These are phyloP conservation scores for Pogonomyrmex californicus DNA, from an alignment of 1,140 invertebrate species.

Conservation along the genomic window DNA sequence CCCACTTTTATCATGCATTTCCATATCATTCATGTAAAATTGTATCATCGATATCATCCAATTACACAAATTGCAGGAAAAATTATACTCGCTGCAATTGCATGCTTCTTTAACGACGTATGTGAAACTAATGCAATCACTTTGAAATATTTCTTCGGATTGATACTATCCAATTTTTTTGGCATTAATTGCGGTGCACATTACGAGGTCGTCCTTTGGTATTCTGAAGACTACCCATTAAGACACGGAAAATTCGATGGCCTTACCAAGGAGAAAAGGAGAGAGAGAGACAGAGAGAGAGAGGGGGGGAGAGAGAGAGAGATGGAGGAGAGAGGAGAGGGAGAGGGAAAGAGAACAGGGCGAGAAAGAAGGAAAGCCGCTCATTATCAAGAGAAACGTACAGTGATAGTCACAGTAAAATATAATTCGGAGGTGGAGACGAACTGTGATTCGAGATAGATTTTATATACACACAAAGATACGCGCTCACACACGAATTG, in stretches of 20 bases:
- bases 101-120: slow-evolving; percentile 32
- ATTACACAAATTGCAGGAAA: slow-evolving; percentile 41
- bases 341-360: neutral
- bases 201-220: neutral
- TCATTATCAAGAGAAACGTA: slow-evolving; percentile 44
- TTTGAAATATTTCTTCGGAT: slow-evolving; percentile 23
- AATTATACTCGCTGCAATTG: neutral
- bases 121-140: slow-evolving; percentile 13
- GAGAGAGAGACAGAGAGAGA: neutral
- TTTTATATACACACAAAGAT: slow-evolving; percentile 15
- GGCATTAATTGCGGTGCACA: slow-evolving; percentile 31
- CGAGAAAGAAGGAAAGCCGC: neutral
- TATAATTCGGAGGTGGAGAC: slow-evolving; percentile 50
- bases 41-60: neutral
- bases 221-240: neutral
- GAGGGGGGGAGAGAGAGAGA: neutral
- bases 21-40: neutral
- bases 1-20: neutral
- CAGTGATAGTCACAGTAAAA: slow-evolving; percentile 34
- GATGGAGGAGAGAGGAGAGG: neutral
- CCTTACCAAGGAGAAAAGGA: neutral
- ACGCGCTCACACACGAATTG: slow-evolving; percentile 2
- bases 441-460: neutral
- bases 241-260: slow-evolving; percentile 49
- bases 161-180: slow-evolving; percentile 40